Conservation (phyloP, 2,888 invertebrate genomes). For the Drepanosiphum platanoidis region DNA sequence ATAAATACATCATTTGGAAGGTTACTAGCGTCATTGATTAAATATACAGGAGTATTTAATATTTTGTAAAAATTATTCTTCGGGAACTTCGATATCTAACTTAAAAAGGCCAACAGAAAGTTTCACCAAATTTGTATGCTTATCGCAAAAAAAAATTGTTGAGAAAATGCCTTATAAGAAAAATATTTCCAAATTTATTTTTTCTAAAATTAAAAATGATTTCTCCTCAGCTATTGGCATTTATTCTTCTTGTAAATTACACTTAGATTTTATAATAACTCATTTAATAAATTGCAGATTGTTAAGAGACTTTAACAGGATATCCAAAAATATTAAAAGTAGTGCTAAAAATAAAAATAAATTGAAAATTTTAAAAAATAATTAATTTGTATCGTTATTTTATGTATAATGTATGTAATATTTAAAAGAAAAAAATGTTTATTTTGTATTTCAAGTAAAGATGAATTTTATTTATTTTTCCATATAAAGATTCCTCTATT, state of each 20-base stretch:
- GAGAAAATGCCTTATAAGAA: background rate
- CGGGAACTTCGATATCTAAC: background rate
- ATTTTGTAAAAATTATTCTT: constrained; percentile 6
- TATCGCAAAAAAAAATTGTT: background rate
- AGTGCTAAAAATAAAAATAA: background rate
- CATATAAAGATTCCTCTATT: no score
- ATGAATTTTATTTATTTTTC: no score
- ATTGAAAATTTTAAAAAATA: background rate
- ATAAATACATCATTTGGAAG: no score
- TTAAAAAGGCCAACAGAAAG: background rate
- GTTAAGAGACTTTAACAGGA: background rate
- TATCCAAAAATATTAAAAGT: background rate
- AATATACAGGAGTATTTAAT: no score
- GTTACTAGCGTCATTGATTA: no score
- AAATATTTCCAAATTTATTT: background rate
- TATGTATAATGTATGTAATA: no score
- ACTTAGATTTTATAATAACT: background rate
- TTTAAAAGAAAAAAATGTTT: no score
- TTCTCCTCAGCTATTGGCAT: background rate
- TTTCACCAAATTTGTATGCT: background rate
- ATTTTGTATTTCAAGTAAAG: no score
- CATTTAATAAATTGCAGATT: background rate
- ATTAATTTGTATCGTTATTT: background rate
- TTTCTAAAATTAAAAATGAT: background rate
- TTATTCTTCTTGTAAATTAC: background rate